Conservation (phyloP, 2,113 vertebrate species). For the Coptodon bakossiorum region DNA sequence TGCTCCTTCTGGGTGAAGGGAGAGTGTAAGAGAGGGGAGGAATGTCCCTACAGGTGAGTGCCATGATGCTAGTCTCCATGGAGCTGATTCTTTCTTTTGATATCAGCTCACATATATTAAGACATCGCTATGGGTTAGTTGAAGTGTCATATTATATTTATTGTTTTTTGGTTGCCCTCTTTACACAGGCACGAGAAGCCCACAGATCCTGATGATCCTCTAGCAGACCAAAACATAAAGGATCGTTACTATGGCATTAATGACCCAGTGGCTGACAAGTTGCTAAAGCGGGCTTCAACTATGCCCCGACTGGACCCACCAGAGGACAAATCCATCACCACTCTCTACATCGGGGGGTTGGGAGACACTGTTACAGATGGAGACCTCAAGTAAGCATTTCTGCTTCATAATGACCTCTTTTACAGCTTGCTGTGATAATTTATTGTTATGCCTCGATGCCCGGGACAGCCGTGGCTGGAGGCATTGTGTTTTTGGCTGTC, state of each 20-base stretch:
- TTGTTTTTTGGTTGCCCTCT: not conserved
- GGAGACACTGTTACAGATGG: constrained; percentile 92
- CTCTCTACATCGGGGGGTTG: constrained; percentile 91
- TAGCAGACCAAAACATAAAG: constrained; percentile 98
- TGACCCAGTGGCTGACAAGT: constrained; percentile 95
- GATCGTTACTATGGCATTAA: constrained; percentile 98
- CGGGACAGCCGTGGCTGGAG: not conserved
- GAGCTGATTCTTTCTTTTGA: not conserved
- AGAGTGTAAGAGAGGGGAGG: constrained; percentile 97
- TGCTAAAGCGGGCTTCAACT: constrained; percentile 90
- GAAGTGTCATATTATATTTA: not conserved
- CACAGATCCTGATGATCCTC: constrained; percentile 94
- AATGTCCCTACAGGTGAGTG: constrained; percentile 92
- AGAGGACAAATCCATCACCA: constrained; percentile 94
- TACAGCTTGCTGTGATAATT: not conserved
- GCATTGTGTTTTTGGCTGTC: not conserved
- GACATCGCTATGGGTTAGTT: not conserved
- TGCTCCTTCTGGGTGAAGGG: constrained; percentile 99
- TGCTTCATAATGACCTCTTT: not conserved
- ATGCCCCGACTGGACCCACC: constrained; percentile 96
- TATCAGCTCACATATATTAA: not conserved
- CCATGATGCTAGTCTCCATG: not conserved
- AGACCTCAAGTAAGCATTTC: constrained; percentile 81
- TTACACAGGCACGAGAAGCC: constrained; percentile 89
- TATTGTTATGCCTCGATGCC: not conserved